A percentile compares a stretch with the other conserved stretches of the same genome.
These are phyloP conservation scores for Scelioninae gen. 2 DNA, from an alignment of 2,888 invertebrate species.

Conservation along the genomic window DNA sequence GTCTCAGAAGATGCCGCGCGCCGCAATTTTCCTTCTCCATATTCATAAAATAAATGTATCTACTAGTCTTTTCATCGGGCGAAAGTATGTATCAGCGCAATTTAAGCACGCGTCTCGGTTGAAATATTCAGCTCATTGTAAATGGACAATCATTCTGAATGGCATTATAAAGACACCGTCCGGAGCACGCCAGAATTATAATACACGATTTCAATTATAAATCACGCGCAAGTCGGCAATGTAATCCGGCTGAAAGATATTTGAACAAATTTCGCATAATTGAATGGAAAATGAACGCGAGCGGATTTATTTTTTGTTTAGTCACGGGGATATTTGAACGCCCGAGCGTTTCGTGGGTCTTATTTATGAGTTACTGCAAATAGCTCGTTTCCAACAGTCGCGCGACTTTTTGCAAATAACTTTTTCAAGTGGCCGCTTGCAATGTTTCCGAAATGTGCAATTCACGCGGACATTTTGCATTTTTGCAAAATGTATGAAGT, in stretches of 20 bases:
- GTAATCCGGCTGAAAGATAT: conserved; percentile 26
- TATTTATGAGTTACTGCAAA: conserved; percentile 32
- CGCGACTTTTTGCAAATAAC: not conserved
- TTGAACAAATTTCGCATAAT: conserved; percentile 35
- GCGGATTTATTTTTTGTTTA: conserved; percentile 34
- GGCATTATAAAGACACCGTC: conserved; percentile 45
- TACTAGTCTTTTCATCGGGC: conserved; percentile 26
- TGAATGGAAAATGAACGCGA: conserved; percentile 24
- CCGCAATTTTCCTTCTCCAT: conserved; percentile 15
- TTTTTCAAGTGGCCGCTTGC: conserved; percentile 1
- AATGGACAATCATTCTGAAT: conserved; percentile 49
- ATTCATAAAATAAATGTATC: conserved; percentile 42
- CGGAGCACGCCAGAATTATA: conserved; percentile 23
- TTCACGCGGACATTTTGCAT: too few species aligned
- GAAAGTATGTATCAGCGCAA: conserved; percentile 49
- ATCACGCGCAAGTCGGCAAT: conserved; percentile 32
- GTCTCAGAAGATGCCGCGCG: conserved; percentile 8
- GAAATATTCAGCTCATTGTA: conserved; percentile 46
- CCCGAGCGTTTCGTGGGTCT: conserved; percentile 28
- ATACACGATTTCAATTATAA: conserved; percentile 46
- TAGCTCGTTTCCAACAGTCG: conserved; percentile 19
- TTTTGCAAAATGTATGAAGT: too few species aligned
- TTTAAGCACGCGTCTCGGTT: conserved; percentile 28
- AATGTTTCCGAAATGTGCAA: conserved; percentile 4
- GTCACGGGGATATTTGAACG: conserved; percentile 16